A percentile compares a stretch with the other conserved stretches of the same genome.
These are phyloP conservation scores for Nephrotoma flavescens DNA, from an alignment of 2,888 invertebrate genomes.

Conservation along the genomic window DNA sequence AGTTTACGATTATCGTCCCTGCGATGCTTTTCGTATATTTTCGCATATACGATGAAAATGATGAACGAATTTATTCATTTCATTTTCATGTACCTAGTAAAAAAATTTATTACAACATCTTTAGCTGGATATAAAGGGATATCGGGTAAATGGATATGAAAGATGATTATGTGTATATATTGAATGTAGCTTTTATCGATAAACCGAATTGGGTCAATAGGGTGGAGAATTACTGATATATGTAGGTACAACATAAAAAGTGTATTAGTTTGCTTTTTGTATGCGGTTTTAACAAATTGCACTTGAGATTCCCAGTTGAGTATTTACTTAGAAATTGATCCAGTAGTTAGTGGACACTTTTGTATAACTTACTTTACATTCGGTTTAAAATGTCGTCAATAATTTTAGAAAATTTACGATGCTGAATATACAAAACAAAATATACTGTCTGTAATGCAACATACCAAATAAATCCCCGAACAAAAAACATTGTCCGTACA, in stretches of 20 bases:
- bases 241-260: not conserved
- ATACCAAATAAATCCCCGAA: too few species aligned
- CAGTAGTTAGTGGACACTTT: too few species aligned
- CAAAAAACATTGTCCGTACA: too few species aligned
- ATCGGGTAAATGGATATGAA: not conserved
- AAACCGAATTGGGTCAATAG: not conserved
- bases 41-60: not conserved
- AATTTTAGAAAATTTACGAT: too few species aligned
- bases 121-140: not conserved
- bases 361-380: too few species aligned
- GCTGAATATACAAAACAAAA: too few species aligned
- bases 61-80: not conserved
- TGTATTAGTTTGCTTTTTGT: not conserved
- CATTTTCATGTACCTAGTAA: not conserved
- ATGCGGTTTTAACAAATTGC: not conserved
- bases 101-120: not conserved
- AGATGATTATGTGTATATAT: not conserved
- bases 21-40: not conserved
- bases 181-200: not conserved
- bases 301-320: not conserved
- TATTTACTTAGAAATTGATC: not conserved
- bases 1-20: not conserved
- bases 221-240: not conserved
- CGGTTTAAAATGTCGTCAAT: too few species aligned
- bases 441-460: too few species aligned